Evolutionary conservation across 2,797 vertebrate species (phyloP), one percentile per base, ranked within the genome.

Genomic region (Kryptopterus vitreolus): DNA sequence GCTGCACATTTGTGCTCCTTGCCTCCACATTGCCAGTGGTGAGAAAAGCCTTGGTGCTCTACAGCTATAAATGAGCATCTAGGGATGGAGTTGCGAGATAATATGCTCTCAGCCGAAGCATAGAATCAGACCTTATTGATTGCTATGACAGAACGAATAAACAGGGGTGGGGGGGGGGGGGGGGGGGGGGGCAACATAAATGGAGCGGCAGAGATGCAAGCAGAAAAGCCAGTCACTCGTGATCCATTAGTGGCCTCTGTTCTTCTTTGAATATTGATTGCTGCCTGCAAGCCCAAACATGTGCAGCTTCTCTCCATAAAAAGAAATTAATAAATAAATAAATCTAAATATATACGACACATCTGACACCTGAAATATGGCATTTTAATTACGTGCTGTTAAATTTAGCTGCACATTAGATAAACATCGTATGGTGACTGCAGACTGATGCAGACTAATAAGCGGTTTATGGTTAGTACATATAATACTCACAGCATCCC

Each of bases 81-180:
- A 58, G 76, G 53, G 46, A 68, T 43, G 26, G 61, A 75, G 63
- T 66, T 13, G 57, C 65, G 65, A 76, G 57, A 80, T 68, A 73
- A 80, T 79, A 55, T 50, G 78, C 71, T 81, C 50, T 65, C 52
- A 73, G 61, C 38, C 59, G 69, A 66, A 87, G 81, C 77, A 84
- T 88, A 81, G 84, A 90, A 92, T 92, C 87, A 89, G 87, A 87
- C 63, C 86, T 88, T 91, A 93, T 92, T 87, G 92, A 92, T 91
- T 85, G 80, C 84, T 87, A 88, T 89, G 90, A 90, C 90, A 88
- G 87, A 85, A 86, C 53, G 66, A 82, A 91, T 90, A 89, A 89
- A 43, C 38, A n/a, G n/a, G n/a, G n/a, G n/a, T n/a, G n/a, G n/a
- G n/a, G n/a, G n/a, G n/a, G n/a, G n/a, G n/a, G n/a, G n/a, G n/a